A percentile compares a stretch with the other conserved stretches of the same genome.
phyloP scores from a whole-genome alignment of 2,797 vertebrate species.

The Ptychadena robeensis region DNA sequence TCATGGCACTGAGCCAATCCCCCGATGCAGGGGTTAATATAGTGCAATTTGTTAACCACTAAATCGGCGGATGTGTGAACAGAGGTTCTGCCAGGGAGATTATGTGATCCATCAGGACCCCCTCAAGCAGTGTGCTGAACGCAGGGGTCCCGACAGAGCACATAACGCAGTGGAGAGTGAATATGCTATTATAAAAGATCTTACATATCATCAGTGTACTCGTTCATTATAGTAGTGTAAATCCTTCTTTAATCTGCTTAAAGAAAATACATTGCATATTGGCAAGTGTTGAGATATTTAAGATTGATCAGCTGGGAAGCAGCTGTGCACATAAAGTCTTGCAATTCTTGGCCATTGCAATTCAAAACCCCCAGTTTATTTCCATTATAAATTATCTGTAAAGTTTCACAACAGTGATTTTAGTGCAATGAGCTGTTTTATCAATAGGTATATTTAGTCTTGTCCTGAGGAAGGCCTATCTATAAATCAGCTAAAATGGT shows the following conservation, averaged over 20 bases:
- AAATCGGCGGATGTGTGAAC: no score
- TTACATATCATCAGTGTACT: not conserved
- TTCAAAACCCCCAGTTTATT: not conserved
- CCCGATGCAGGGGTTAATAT: no score
- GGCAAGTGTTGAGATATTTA: not conserved
- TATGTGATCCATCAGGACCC: no score
- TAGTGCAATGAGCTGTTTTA: not conserved
- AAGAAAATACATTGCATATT: not conserved
- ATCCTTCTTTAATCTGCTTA: not conserved
- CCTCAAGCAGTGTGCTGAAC: no score
- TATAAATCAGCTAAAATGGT: not conserved
- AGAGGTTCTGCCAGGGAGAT: no score
- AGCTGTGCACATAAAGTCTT: not conserved
- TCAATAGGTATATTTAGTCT: not conserved
- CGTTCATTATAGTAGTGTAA: not conserved
- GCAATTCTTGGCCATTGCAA: not conserved
- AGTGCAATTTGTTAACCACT: no score
- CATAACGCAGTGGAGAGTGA: no score
- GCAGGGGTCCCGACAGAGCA: no score
- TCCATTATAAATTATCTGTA: not conserved
- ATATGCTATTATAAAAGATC: not conserved
- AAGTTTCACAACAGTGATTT: not conserved
- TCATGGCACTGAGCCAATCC: no score
- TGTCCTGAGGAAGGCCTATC: not conserved
- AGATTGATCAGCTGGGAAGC: conserved; percentile 8